Conservation (phyloP, 2,888 invertebrate genomes). For the Lottia gigantea region DNA sequence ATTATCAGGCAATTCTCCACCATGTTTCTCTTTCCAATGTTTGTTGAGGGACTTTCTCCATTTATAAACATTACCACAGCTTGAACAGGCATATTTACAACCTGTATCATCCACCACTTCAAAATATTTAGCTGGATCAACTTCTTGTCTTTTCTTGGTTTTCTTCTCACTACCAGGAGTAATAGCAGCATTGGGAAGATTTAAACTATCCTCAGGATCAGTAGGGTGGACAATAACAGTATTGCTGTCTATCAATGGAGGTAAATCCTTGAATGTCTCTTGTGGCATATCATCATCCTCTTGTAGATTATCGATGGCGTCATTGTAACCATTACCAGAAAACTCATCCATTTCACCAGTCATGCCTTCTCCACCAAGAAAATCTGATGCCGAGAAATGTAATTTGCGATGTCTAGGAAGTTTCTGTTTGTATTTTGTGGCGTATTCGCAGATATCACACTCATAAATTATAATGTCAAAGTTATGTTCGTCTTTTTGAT, state of each 20-base stretch:
- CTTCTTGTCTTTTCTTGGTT: constrained; percentile 59
- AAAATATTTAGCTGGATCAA: constrained; percentile 63
- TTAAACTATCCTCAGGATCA: constrained; percentile 4
- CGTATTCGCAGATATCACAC: constrained; percentile 61
- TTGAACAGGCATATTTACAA: constrained; percentile 67
- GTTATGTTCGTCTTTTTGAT: constrained; percentile 54
- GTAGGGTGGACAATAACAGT: constrained; percentile 13
- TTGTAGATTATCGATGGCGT: constrained; percentile 36
- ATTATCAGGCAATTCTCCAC: constrained; percentile 58
- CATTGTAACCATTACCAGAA: constrained; percentile 36
- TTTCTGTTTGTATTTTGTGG: constrained; percentile 62
- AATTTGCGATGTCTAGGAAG: constrained; percentile 55
- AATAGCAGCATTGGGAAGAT: constrained; percentile 18
- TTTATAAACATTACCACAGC: constrained; percentile 68
- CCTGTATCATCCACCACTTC: constrained; percentile 62
- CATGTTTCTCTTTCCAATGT: constrained; percentile 69
- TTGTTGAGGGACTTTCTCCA: constrained; percentile 68
- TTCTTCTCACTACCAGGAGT: constrained; percentile 41
- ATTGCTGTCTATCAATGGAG: constrained; percentile 10
- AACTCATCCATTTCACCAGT: constrained; percentile 26
- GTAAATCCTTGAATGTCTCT: not conserved
- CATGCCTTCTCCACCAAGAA: constrained; percentile 17
- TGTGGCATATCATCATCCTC: constrained; percentile 37
- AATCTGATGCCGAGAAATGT: constrained; percentile 49
- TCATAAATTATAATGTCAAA: constrained; percentile 55